A percentile compares a stretch with the other conserved stretches of the same genome.
Conservation (phyloP, 2,888 invertebrate species). For the Alloscopus bannaensis region DNA sequence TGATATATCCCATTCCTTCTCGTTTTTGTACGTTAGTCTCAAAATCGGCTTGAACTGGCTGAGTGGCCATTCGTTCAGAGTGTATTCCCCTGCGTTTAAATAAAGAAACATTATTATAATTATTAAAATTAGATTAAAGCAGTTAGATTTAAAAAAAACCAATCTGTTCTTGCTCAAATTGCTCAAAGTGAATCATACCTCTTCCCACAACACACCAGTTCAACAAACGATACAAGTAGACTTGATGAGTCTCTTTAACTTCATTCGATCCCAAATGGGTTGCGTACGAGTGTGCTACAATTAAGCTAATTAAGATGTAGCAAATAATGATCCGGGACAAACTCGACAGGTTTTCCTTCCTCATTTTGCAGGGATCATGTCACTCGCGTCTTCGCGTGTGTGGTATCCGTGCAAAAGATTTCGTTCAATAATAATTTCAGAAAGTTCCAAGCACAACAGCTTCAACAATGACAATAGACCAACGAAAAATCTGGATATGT, state of each 20-base stretch:
- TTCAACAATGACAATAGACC: too few relatives aligned
- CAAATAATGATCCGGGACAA: too few relatives aligned
- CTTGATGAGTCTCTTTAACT: constrained; percentile 20
- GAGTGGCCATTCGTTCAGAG: constrained; percentile 46
- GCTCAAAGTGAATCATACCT: constrained; percentile 10
- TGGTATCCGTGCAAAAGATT: too few relatives aligned
- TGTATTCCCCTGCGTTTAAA: constrained; percentile 37
- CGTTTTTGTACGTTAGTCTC: constrained; percentile 17
- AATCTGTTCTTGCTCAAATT: neutral
- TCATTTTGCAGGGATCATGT: too few relatives aligned
- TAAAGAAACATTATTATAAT: neutral
- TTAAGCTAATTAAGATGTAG: too few relatives aligned
- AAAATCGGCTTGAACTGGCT: constrained; percentile 55
- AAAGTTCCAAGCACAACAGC: too few relatives aligned
- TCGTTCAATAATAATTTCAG: too few relatives aligned
- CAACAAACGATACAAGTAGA: constrained; percentile 41
- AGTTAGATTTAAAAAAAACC: neutral
- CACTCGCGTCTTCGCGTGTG: too few relatives aligned
- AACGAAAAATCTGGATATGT: too few relatives aligned
- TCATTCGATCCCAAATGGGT: neutral
- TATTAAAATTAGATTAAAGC: neutral
- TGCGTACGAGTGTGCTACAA: too few relatives aligned
- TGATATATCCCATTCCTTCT: constrained; percentile 3
- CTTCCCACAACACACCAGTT: constrained; percentile 57
- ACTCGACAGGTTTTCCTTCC: too few relatives aligned